Percentiles rank a stretch among this genome's conserved stretches.
These are phyloP conservation scores for Rhodeus uyekii DNA, from an alignment of 2,797 vertebrate genomes.

Conservation along the genomic window DNA sequence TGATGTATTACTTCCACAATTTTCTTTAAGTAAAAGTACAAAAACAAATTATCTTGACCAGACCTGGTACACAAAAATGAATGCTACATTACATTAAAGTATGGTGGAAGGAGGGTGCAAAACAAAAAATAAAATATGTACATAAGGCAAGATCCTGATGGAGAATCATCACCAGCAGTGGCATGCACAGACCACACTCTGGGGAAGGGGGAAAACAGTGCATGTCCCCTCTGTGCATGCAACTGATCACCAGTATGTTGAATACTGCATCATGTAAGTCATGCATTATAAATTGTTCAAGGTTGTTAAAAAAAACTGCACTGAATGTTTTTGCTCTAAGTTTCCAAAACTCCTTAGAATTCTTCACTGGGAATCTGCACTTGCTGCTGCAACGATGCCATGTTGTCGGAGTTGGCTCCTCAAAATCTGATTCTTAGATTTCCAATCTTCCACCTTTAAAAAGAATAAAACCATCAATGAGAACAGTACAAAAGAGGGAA, in stretches of 20 bases:
- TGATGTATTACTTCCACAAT: not conserved
- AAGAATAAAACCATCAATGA: not conserved
- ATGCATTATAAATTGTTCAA: slow-evolving; percentile 67
- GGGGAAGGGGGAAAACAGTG: too few relatives aligned
- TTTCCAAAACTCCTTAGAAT: slow-evolving; percentile 61
- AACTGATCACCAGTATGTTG: not conserved
- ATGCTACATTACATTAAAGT: slow-evolving; percentile 10
- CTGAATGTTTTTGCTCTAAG: not conserved
- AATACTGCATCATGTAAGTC: slow-evolving; percentile 53
- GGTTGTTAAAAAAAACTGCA: slow-evolving; percentile 11
- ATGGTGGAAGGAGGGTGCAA: not conserved
- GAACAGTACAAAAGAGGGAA: not conserved
- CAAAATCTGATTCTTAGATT: slow-evolving; percentile 81
- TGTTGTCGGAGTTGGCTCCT: slow-evolving; percentile 78
- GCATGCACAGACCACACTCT: not conserved
- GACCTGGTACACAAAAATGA: not conserved
- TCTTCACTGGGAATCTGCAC: slow-evolving; percentile 75
- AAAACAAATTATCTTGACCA: not conserved
- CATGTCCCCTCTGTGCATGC: not conserved
- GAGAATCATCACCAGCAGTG: slow-evolving; percentile 13
- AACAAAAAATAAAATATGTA: slow-evolving; percentile 2
- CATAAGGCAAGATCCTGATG: slow-evolving; percentile 10
- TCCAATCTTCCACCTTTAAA: slow-evolving; percentile 80
- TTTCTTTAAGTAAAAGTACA: not conserved
- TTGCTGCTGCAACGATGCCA: slow-evolving; percentile 76